Evolutionary conservation across 2,797 vertebrate genomes (phyloP).

Genomic region (Poeciliopsis turneri): DNA sequence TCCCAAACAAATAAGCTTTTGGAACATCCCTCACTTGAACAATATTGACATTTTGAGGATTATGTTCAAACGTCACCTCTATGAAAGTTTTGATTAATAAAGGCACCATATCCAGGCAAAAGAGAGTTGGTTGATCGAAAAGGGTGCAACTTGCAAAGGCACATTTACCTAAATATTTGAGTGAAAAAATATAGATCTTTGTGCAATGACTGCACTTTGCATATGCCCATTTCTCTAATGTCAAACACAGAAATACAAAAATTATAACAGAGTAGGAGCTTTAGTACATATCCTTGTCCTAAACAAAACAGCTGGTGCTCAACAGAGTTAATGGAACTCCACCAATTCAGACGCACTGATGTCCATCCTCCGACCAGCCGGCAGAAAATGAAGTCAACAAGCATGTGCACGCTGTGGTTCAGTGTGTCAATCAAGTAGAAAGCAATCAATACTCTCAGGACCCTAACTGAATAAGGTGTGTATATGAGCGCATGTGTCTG

Average conservation of each 20-base stretch:
- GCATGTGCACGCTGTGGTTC: slow-evolving; percentile 49
- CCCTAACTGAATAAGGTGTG: slow-evolving; percentile 42
- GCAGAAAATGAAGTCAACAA: slow-evolving; percentile 68
- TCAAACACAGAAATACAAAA: slow-evolving; percentile 42
- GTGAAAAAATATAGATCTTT: background rate
- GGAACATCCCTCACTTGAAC: background rate
- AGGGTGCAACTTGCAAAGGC: background rate
- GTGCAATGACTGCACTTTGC: background rate
- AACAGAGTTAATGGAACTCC: slow-evolving; percentile 15
- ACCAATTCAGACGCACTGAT: slow-evolving; percentile 16
- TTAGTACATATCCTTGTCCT: background rate
- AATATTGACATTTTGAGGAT: background rate
- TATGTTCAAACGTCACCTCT: background rate
- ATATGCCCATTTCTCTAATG: slow-evolving; percentile 50
- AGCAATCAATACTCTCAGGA: slow-evolving; percentile 64
- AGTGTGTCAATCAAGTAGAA: slow-evolving; percentile 63
- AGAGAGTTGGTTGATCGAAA: background rate
- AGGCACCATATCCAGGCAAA: background rate
- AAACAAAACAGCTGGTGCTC: background rate
- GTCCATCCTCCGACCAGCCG: slow-evolving; percentile 31
- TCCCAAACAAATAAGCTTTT: background rate
- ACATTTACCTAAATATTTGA: background rate
- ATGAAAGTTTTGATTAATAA: background rate
- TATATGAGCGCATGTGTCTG: slow-evolving; percentile 15
- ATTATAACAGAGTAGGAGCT: background rate